A percentile compares a stretch with the other conserved stretches of the same genome.
phyloP scores from a whole-genome alignment of 1,140 invertebrate genomes.

The Drosophila tropicalis region DNA sequence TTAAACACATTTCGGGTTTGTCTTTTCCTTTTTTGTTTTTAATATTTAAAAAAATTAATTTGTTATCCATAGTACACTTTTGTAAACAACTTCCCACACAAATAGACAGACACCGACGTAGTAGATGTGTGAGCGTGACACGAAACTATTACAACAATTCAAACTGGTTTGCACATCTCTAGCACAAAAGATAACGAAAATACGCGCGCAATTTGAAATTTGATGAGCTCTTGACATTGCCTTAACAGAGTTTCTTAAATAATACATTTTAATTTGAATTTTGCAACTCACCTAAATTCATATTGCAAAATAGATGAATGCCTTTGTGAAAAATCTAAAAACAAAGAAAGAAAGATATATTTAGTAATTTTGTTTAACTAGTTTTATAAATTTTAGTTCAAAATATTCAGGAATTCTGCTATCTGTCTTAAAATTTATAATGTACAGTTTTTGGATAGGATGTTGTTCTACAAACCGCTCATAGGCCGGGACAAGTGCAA shows the following conservation, averaged over 20 bases:
- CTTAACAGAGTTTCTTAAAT: too few species aligned
- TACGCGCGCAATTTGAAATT: slow-evolving; percentile 23
- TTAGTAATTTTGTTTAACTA: neutral
- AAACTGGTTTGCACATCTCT: neutral
- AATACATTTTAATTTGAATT: neutral
- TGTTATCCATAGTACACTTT: neutral
- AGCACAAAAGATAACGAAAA: slow-evolving; percentile 17
- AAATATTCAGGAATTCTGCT: too few species aligned
- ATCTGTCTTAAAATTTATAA: too few species aligned
- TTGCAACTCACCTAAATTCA: slow-evolving; percentile 25
- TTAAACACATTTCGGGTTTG: too few species aligned
- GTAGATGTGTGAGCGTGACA: slow-evolving; percentile 45
- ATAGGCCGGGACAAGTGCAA: slow-evolving; percentile 84
- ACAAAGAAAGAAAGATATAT: neutral
- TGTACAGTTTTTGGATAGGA: neutral
- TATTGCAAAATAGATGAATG: neutral
- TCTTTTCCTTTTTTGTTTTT: too few species aligned
- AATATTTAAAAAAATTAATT: too few species aligned
- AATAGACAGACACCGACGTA: neutral
- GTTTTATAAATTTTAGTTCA: neutral
- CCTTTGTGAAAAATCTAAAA: neutral
- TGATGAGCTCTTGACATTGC: slow-evolving; percentile 3
- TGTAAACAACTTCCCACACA: neutral
- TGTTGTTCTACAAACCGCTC: slow-evolving; percentile 59
- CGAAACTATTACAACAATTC: slow-evolving; percentile 5